Evolutionary conservation across 2,888 invertebrate species (phyloP), one percentile per base, ranked within the genome.

Genomic region (Choreutis nemorana): DNA sequence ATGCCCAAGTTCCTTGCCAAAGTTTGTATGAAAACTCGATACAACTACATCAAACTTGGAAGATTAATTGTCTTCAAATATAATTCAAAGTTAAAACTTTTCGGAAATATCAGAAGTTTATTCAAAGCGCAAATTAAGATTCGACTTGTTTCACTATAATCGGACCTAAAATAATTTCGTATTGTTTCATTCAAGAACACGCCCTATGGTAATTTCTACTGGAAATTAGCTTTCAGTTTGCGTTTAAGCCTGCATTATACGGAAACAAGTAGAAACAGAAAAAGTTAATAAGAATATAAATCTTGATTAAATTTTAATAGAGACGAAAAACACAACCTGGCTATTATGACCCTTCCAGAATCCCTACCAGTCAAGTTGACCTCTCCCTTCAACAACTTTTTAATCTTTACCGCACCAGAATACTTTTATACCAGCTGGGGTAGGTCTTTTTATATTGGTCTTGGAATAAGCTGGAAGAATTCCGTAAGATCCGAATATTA

Each of bases 221-320:
- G n/a, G n/a, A n/a, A n/a, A n/a, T n/a, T n/a, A n/a, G n/a, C n/a
- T n/a, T n/a, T n/a, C n/a, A n/a, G n/a, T n/a, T n/a, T n/a, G n/a
- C n/a, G n/a, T n/a, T n/a, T n/a, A n/a, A n/a, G n/a, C n/a, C n/a
- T n/a, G n/a, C n/a, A n/a, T n/a, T n/a, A n/a, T n/a, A n/a, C n/a
- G n/a, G n/a, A n/a, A n/a, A n/a, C n/a, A n/a, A n/a, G n/a, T n/a
- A n/a, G n/a, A n/a, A n/a, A n/a, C n/a, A n/a, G n/a, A n/a, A n/a
- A n/a, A n/a, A n/a, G 18, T 18, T 18, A 18, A 18, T 8, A 18
- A 18, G n/a, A n/a, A n/a, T 35, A 42, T 50, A 40, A 42, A 47
- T 50, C 44, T 41, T 36, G 39, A 48, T 50, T 50, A 50, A 23
- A 30, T 33, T 38, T 34, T 41, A 41, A 44, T 42, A 42, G 35